Evolutionary conservation across 2,113 vertebrate species (phyloP).

Genomic region (Ceratotherium simum): DNA sequence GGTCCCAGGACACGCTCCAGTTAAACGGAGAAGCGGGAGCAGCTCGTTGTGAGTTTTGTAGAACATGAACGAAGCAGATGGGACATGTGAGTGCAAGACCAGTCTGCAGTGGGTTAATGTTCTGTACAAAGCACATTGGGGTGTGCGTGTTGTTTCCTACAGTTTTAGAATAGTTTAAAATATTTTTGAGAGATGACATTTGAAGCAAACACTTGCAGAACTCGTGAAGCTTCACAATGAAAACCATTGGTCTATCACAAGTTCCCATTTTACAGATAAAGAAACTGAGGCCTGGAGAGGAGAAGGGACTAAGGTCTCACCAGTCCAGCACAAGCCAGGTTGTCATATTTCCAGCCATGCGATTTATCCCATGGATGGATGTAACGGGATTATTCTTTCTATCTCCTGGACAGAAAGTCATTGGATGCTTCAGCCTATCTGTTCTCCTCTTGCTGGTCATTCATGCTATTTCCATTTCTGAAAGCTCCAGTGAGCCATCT

Average conservation of each 20-base stretch:
- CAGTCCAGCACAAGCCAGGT: not conserved
- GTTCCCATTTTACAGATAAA: not conserved
- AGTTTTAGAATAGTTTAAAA: not conserved
- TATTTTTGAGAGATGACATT: not conserved
- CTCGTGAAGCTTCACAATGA: not conserved
- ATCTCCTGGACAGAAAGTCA: not conserved
- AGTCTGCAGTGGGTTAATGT: accelerated
- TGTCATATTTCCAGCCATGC: not conserved
- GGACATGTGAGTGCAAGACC: accelerated
- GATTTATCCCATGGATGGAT: not conserved
- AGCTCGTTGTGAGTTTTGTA: not conserved
- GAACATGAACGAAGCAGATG: accelerated
- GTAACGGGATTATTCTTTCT: not conserved
- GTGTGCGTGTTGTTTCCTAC: not conserved
- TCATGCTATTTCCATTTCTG: not conserved
- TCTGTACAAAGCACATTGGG: not conserved
- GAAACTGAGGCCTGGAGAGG: not conserved
- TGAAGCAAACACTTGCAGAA: not conserved
- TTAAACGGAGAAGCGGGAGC: not conserved
- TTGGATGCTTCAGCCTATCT: not conserved
- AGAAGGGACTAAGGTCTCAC: not conserved
- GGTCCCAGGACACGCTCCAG: not conserved
- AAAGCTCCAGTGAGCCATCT: not conserved
- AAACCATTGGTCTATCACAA: not conserved
- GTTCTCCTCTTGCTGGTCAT: not conserved